Conservation (phyloP, 2,888 invertebrate species). For the Tenthredo livida region DNA sequence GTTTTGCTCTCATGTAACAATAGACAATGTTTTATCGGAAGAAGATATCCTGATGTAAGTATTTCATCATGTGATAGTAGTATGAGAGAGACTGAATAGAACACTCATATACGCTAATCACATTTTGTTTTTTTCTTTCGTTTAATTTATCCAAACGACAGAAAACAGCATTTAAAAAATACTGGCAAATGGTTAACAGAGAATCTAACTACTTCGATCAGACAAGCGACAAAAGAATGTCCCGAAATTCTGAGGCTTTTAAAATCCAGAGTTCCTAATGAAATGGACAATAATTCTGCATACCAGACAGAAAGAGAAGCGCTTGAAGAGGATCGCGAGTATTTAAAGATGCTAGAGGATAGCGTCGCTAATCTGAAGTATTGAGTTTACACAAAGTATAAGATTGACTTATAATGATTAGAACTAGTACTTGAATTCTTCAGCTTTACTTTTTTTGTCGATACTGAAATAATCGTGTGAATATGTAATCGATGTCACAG, state of each 20-base stretch:
- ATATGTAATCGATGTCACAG: not conserved
- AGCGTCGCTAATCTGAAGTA: slow-evolving; percentile 69
- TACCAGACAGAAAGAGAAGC: slow-evolving; percentile 65
- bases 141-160: slow-evolving; percentile 57
- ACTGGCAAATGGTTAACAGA: slow-evolving; percentile 67
- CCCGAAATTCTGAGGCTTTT: slow-evolving; percentile 68
- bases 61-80: not conserved
- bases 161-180: slow-evolving; percentile 66
- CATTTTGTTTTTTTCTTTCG: not conserved
- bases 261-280: slow-evolving; percentile 58
- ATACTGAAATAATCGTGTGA: too few species aligned
- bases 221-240: slow-evolving; percentile 65
- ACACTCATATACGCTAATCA: not conserved
- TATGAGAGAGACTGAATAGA: not conserved
- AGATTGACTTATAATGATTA: not conserved
- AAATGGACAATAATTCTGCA: slow-evolving; percentile 59
- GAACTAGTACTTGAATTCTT: not conserved
- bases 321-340: slow-evolving; percentile 66
- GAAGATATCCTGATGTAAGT: slow-evolving; percentile 70
- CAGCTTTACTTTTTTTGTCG: not conserved
- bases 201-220: slow-evolving; percentile 68
- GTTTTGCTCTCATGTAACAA: slow-evolving; percentile 70
- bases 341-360: slow-evolving; percentile 64
- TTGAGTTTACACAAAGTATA: not conserved
- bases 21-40: slow-evolving; percentile 69